phyloP scores from a whole-genome alignment of 2,113 vertebrate genomes.

The Toxostoma redivivum region DNA sequence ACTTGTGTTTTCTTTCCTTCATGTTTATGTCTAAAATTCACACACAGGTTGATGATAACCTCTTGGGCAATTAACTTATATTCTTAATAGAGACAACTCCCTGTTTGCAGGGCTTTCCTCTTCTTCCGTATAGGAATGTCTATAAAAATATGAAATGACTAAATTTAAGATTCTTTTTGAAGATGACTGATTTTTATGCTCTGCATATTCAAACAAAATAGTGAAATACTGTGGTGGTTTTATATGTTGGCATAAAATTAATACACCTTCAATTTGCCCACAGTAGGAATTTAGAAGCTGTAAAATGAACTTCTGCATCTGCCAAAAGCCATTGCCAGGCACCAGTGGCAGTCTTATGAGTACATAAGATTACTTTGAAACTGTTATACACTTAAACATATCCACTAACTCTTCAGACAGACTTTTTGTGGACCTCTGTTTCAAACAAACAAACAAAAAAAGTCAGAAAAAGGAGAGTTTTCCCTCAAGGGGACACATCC shows the following conservation, averaged over 20 bases:
- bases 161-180: neutral
- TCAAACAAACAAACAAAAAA: neutral
- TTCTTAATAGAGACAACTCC: neutral
- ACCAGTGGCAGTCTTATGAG: neutral
- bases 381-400: neutral
- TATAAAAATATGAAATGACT: neutral
- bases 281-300: neutral
- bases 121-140: neutral
- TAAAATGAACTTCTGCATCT: neutral
- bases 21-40: neutral
- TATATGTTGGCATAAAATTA: neutral
- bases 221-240: neutral
- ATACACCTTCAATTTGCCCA: neutral
- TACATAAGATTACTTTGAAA: neutral
- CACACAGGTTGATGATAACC: neutral
- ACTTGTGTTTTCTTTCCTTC: neutral
- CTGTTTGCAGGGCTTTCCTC: neutral
- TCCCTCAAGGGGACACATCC: neutral
- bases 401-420: neutral
- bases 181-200: neutral
- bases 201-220: neutral
- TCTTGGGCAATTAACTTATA: neutral
- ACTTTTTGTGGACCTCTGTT: neutral
- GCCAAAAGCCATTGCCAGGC: neutral
- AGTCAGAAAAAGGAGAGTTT: neutral